Evolutionary conservation across 1,140 invertebrate species (phyloP).

Genomic region (Eriocheir sinensis): DNA sequence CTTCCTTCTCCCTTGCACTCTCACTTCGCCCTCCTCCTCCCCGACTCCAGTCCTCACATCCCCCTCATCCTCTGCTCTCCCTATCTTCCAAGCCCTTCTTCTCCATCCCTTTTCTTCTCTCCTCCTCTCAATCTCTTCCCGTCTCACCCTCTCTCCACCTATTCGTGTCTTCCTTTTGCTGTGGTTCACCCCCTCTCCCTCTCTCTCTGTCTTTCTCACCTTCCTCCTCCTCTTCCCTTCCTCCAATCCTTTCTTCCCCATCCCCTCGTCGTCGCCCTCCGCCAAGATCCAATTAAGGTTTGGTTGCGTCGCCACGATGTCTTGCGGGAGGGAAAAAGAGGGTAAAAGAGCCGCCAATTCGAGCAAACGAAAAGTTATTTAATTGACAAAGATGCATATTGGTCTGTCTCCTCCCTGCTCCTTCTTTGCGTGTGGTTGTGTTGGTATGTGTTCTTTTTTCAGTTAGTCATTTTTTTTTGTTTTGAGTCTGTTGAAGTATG

Average conservation of each 20-base stretch:
- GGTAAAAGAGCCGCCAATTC: neutral
- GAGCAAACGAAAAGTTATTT: neutral
- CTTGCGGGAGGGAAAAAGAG: neutral
- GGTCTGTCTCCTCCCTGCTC: neutral
- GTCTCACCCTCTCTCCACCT: neutral
- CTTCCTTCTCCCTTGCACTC: too few relatives aligned
- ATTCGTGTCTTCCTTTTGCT: neutral
- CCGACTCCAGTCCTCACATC: neutral
- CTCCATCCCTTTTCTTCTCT: neutral
- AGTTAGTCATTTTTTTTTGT: neutral
- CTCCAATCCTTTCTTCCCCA: neutral
- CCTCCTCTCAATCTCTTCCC: neutral
- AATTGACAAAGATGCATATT: neutral
- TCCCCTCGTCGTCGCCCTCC: neutral
- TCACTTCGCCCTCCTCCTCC: neutral
- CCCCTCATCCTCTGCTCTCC: neutral
- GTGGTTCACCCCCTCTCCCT: neutral
- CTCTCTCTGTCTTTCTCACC: neutral
- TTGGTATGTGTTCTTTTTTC: neutral
- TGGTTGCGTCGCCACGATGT: neutral
- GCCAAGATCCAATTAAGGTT: neutral
- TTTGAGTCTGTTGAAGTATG: neutral
- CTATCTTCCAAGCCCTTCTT: neutral
- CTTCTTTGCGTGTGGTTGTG: neutral
- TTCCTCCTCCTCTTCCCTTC: neutral